Evolutionary conservation across 2,797 vertebrate species (phyloP), one percentile per base, ranked within the genome.

Genomic region (Lates japonicus): DNA sequence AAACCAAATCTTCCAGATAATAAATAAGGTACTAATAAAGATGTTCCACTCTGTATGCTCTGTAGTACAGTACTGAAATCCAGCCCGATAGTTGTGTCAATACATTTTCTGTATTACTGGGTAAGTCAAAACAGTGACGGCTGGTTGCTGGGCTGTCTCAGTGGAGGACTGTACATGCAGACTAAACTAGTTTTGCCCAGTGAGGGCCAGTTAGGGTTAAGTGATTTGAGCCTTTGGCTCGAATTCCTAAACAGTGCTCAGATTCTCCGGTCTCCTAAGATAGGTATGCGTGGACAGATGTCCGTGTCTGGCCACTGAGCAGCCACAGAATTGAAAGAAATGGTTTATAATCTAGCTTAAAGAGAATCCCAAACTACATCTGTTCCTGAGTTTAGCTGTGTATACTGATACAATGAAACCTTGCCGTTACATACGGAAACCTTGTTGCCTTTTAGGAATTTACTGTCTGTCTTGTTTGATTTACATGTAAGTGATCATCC

Each of bases 271-370:
- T 58, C 4, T 25, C 9, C 29, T 19, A 51, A 70, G 59, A 42
- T 62, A 20, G 74, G 64, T 33, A 48, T 67, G 41, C 59, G 46
- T n/a, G n/a, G n/a, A 55, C 72, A 84, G 78, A 90, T 89, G 51
- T 80, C 70, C 1, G 41, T 59, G 76, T 81, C 66, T 89, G 81
- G 10, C 74, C 35, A 7, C 69, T 75, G 62, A 83, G 48, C 70
- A 71, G 72, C 49, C n/a, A n/a, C n/a, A 20, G 89, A 84, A 92
- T 85, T 84, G 85, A 87, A 90, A 83, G 75, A 90, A 92, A 87
- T 72, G 84, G 85, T 55, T 0, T n/a, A 85, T 90, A 88, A 94
- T 92, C 75, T 75, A 59, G 69, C 91, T 90, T 80, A 83, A 85
- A 88, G 81, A 61, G 55, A 91, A 92, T 87, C 65, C n/a, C n/a